Percentiles rank a stretch among this genome's conserved stretches.
phyloP scores from a whole-genome alignment of 2,797 vertebrate species.

The Microctenopoma lineatum region DNA sequence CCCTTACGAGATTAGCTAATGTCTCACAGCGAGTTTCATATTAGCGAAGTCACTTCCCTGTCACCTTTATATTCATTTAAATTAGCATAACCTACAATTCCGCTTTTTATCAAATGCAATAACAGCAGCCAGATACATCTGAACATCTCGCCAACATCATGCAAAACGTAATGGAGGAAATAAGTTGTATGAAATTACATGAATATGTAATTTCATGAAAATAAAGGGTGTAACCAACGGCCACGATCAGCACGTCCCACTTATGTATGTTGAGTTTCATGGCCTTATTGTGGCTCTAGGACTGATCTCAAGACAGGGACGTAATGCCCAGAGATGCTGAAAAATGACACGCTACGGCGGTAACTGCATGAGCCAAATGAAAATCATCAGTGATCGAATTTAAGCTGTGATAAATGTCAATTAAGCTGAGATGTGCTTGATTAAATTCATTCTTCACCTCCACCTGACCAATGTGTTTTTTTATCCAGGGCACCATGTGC shows the following conservation, averaged over 20 bases:
- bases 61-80: slow-evolving; percentile 39
- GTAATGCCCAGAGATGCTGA: slow-evolving; percentile 16
- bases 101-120: slow-evolving; percentile 1
- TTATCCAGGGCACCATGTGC: not conserved
- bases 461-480: slow-evolving; percentile 13
- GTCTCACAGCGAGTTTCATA: slow-evolving; percentile 20
- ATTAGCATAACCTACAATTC: slow-evolving; percentile 3
- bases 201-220: not conserved
- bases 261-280: slow-evolving; percentile 9
- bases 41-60: slow-evolving; percentile 26
- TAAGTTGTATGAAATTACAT: not conserved
- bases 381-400: slow-evolving; percentile 66
- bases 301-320: slow-evolving; percentile 7
- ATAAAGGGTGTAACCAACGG: not conserved
- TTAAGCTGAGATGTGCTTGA: slow-evolving; percentile 52
- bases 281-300: not conserved
- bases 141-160: not conserved
- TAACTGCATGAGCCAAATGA: slow-evolving; percentile 60
- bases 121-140: not conserved
- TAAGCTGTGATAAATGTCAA: slow-evolving; percentile 59
- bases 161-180: not conserved
- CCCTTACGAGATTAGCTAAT: slow-evolving; percentile 33
- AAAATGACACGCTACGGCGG: slow-evolving; percentile 24
- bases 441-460: slow-evolving; percentile 68
- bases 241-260: not conserved